A percentile compares a stretch with the other conserved stretches of the same genome.
phyloP scores from a whole-genome alignment of 2,888 invertebrate species.

The Epinotia demarniana region DNA sequence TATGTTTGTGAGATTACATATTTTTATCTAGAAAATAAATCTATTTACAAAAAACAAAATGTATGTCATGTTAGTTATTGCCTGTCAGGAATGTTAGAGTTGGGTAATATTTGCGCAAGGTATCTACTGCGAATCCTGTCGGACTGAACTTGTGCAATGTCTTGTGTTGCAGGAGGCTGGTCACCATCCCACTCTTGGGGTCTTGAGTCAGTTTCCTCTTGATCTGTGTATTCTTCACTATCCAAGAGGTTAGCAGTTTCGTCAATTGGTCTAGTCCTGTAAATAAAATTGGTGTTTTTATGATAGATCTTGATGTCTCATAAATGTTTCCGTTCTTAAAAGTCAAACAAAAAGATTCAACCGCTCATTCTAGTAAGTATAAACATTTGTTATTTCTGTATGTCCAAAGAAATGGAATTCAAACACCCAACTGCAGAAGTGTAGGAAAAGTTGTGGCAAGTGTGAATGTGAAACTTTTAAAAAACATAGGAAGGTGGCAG shows the following conservation, averaged over 20 bases:
- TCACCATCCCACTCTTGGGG: conserved; percentile 54
- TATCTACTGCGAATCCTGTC: conserved; percentile 80
- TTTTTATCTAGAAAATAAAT: conserved; percentile 33
- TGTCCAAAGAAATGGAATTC: too few species aligned
- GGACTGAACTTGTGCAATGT: conserved; percentile 67
- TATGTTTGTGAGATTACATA: conserved; percentile 37
- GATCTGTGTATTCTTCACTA: conserved; percentile 69
- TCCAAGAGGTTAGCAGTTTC: conserved; percentile 75
- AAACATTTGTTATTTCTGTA: too few species aligned
- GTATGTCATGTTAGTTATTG: conserved; percentile 55
- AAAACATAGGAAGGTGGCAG: too few species aligned
- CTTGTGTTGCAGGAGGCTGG: conserved; percentile 52
- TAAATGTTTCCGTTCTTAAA: neutral
- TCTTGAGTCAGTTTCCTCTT: conserved; percentile 67
- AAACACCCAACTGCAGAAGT: too few species aligned
- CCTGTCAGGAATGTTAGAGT: conserved; percentile 71
- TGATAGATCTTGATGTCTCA: neutral
- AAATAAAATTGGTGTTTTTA: neutral
- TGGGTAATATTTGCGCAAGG: conserved; percentile 78
- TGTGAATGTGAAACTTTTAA: too few species aligned
- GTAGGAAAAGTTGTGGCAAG: too few species aligned
- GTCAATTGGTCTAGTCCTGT: conserved; percentile 53
- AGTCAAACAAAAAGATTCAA: neutral
- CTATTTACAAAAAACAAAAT: conserved; percentile 37
- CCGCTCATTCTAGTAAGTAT: neutral